Conservation (phyloP, 2,797 vertebrate genomes). For the Spatula versicolor region DNA sequence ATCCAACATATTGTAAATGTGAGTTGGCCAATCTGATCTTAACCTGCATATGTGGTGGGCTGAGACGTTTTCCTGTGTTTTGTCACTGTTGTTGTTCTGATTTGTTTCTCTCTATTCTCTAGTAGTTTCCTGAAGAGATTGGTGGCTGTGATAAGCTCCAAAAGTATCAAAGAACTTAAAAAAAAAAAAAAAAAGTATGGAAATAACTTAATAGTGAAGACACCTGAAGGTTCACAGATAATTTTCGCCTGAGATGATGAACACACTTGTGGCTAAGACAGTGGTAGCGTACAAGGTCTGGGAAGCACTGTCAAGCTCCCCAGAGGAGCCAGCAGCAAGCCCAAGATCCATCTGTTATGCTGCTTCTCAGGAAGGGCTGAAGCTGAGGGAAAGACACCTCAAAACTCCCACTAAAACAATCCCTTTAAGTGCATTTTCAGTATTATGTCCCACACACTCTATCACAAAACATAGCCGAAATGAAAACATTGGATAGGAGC, state of each 20-base stretch:
- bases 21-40: neutral
- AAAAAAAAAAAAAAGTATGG: neutral
- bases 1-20: neutral
- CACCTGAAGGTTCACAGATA: neutral
- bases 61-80: neutral
- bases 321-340: neutral
- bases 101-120: neutral
- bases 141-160: neutral
- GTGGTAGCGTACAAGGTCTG: rapidly evolving
- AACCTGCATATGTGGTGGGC: too few species aligned
- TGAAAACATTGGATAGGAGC: neutral
- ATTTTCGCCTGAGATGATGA: neutral
- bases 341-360: neutral
- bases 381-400: neutral
- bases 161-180: neutral
- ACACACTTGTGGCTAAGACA: too few species aligned
- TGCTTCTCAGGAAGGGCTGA: rapidly evolving
- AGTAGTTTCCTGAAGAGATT: neutral
- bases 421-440: rapidly evolving
- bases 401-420: neutral
- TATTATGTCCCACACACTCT: neutral
- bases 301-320: neutral
- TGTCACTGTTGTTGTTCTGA: neutral
- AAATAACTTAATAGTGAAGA: too few species aligned
- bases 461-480: neutral